phyloP scores from a whole-genome alignment of 2,797 vertebrate species.

The Geotrypetes seraphini region DNA sequence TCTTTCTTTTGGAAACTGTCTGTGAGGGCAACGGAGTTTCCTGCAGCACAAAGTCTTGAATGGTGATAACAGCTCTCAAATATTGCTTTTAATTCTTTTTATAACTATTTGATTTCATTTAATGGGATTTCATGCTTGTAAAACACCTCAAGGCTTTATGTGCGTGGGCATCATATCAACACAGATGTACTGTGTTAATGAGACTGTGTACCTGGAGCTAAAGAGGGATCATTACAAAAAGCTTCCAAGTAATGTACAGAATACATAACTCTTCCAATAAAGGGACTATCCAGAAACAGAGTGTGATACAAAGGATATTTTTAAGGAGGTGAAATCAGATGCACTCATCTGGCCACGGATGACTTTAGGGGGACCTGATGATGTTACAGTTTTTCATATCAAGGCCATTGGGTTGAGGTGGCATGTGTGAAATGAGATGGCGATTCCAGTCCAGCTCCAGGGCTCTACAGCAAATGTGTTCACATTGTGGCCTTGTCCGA shows the following conservation, averaged over 20 bases:
- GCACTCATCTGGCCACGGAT: not conserved
- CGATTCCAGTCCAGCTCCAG: too few species aligned
- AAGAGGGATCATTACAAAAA: constrained; percentile 31
- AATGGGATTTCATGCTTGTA: constrained; percentile 31
- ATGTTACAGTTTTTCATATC: not conserved
- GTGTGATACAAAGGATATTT: constrained; percentile 2
- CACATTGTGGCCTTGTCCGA: too few species aligned
- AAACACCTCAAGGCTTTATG: constrained; percentile 36
- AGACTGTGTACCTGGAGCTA: constrained; percentile 33
- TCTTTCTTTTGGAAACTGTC: not conserved
- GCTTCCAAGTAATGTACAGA: constrained; percentile 1
- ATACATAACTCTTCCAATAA: not conserved
- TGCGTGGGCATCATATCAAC: constrained; percentile 38
- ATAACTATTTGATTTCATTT: constrained; percentile 40
- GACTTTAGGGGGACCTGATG: not conserved
- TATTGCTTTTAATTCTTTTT: constrained; percentile 14
- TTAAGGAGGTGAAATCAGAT: constrained; percentile 11
- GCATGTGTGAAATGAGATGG: too few species aligned
- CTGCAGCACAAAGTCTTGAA: not conserved
- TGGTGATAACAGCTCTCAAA: constrained; percentile 5
- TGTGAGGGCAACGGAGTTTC: rapidly evolving
- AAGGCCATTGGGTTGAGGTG: too few species aligned
- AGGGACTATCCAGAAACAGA: constrained; percentile 9
- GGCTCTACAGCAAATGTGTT: too few species aligned
- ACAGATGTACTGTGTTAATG: constrained; percentile 22